phyloP scores from a whole-genome alignment of 2,888 invertebrate genomes.

The Strigamia maritima region DNA sequence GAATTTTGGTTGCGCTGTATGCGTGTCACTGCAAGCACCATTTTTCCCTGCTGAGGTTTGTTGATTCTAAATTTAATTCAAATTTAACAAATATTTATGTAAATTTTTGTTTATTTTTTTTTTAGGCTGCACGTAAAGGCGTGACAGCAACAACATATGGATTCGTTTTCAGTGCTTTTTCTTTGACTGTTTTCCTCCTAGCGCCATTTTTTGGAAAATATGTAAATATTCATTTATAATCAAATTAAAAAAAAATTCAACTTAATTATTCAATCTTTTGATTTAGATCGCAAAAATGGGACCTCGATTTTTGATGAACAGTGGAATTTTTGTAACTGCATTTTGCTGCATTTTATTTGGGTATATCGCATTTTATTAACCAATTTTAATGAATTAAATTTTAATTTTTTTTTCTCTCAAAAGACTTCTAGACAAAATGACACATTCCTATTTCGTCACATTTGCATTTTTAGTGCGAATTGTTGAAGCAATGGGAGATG shows the following conservation, averaged over 20 bases:
- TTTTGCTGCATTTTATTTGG: conserved; percentile 78
- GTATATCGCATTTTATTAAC: conserved; percentile 56
- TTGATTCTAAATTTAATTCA: conserved; percentile 13
- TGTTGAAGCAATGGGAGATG: conserved; percentile 79
- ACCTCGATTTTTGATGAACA: conserved; percentile 74
- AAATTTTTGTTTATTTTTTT: conserved; percentile 43
- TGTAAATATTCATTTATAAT: too few relatives aligned
- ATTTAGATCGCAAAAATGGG: conserved; percentile 68
- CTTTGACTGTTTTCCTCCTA: conserved; percentile 73
- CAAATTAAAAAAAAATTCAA: neutral
- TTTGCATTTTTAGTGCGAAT: conserved; percentile 75
- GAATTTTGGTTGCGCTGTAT: conserved; percentile 79
- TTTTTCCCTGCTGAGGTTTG: conserved; percentile 80
- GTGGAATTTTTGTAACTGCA: conserved; percentile 77
- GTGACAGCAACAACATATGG: conserved; percentile 78
- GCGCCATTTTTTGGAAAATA: conserved; percentile 81
- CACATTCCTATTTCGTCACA: conserved; percentile 62
- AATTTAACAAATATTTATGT: neutral
- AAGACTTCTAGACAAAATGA: conserved; percentile 37
- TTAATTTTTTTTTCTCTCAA: neutral
- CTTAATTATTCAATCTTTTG: neutral
- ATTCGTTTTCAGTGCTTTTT: conserved; percentile 80
- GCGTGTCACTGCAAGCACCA: conserved; percentile 78
- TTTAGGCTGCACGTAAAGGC: conserved; percentile 75
- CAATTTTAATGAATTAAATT: neutral